Base-by-base conservation (phyloP, 2,113 vertebrate species). In the Heliornis fulica region DNA sequence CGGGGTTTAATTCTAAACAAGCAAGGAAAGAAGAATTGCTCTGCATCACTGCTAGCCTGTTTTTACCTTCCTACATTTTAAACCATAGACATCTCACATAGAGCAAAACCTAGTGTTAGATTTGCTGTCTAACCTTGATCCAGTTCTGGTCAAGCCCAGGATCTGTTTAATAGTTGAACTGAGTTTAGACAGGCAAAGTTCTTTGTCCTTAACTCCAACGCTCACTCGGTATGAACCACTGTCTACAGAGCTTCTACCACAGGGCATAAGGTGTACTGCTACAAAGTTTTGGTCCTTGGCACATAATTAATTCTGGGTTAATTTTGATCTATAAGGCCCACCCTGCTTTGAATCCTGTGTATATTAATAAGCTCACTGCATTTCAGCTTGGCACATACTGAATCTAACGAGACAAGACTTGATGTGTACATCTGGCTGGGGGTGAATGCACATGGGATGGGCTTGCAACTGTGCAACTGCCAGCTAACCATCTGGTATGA, bases 401-500 rank as follows among this genome's bases (percentile, higher is more conserved):
- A 89, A 93, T 81, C 68, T 88, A 81, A 83, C 75, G 71, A 89
- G 88, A 90, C 96, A 95, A 81, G 90, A 50, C 79, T 90, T 92
- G 90, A 93, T 93, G 76, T 68, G 93, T 96, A 82, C 93, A 90
- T 90, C 83, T 96, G 95, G 64, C 83, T 90, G 56, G 34, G 59
- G 83, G 56, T 91, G 95, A 96, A 94, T 84, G 77, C 96, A 92
- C 94, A 75, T 0, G 80, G 94, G 96, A 95, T 87, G 64, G 78
- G 56, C 53, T 96, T 82, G 89, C 94, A 92, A 89, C 94, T 89
- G 89, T 92, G 93, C 91, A 92, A 94, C 95, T 96, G 95, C 95
- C 95, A 96, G 89, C 68, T 60, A 82, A 91, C 95, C 96, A 97
- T 96, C 96, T 97, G 95, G 64, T 94, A 10, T 89, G 96, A 92